phyloP scores from a whole-genome alignment of 2,888 invertebrate genomes.

The Cancer borealis region DNA sequence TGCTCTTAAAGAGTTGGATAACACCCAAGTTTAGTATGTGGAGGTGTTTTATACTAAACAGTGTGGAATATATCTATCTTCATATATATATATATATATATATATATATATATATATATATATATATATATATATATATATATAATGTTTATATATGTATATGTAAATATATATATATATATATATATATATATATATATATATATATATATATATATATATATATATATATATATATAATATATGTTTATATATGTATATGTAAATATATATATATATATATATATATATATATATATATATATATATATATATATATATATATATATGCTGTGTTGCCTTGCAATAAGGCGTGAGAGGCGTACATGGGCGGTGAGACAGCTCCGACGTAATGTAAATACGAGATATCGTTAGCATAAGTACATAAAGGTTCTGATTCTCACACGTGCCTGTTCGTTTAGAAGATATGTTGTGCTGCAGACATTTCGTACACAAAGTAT shows the following conservation, averaged over 20 bases:
- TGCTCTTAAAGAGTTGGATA: no score
- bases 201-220: no score
- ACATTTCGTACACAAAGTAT: conserved; percentile 17
- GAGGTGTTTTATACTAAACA: no score
- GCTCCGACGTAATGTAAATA: not conserved
- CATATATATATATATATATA: no score
- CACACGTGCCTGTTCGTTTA: not conserved
- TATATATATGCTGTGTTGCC: not conserved
- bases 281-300: not conserved
- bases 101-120: no score
- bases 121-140: no score
- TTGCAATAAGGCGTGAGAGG: conserved; percentile 1
- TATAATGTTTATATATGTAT: no score
- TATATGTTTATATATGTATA: not conserved
- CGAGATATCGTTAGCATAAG: conserved; percentile 28
- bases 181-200: no score
- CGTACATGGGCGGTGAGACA: not conserved
- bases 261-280: not conserved
- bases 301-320: not conserved
- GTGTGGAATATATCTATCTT: no score
- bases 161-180: no score
- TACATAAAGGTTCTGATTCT: conserved; percentile 5
- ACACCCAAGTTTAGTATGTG: no score
- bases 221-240: not conserved
- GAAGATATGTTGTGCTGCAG: not conserved